Base-by-base conservation (phyloP, 2,113 vertebrate genomes). In the Charadrius vociferus region DNA sequence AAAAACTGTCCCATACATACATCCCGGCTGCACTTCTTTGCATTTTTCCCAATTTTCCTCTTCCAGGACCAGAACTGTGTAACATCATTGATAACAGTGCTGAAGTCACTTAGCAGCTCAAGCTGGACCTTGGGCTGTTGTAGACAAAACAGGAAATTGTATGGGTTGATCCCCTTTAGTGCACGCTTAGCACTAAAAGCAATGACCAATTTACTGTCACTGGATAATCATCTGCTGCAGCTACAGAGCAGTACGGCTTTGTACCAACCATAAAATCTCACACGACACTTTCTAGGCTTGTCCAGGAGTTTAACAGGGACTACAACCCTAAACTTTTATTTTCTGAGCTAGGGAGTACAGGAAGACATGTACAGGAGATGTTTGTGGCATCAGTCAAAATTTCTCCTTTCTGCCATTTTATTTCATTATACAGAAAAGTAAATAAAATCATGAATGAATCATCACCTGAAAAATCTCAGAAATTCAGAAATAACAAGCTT, bases 381-480 rank as follows among this genome's bases (percentile, higher is more conserved):
- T 43, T 85, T 50, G 10, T 30, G 7, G 23, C 49, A n/a, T 68
- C 70, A 80, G 34, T 6, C 50, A 79, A 91, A 90, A 91, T 39
- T 36, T 68, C 30, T 94, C 91, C 56, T n/a, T 85, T 82, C 45
- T 92, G 49, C 45, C 39, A 47, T 73, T 66, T 41, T 71, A 9
- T 65, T 68, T 50, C 67, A 85, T n/a, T 70, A 66, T 37, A 70
- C 39, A 86, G 70, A 62, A 92, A 90, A 88, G 39, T 70, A 95
- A 91, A 88, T 63, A 72, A 90, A 95, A 72, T 68, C 4, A 50
- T 66, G 81, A 89, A 82, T 82, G 81, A 92, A 81, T 90, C 59
- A 79, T 74, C 61, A 47, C 47, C 53, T 81, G 52, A 86, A 81
- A 84, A 67, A 50, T 52, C 63, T 66, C 84, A 90, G 50, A 36